These are phyloP conservation scores for Catocala sponsa DNA, from an alignment of 2,888 invertebrate species.

Conservation along the genomic window DNA sequence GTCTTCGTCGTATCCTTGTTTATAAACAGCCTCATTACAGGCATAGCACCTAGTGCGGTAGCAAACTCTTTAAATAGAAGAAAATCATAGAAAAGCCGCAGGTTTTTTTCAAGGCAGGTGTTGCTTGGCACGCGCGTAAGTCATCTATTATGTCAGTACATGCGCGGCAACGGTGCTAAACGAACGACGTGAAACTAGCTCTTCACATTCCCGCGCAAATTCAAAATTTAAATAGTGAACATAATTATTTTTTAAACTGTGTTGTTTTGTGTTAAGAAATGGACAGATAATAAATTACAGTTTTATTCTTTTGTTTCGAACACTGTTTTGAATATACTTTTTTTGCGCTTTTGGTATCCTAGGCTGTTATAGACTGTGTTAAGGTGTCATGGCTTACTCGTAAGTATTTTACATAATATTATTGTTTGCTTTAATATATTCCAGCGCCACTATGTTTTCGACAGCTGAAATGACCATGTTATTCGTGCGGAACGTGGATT, in stretches of 20 bases:
- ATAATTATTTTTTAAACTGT: slow-evolving; percentile 13
- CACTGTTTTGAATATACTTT: slow-evolving; percentile 5
- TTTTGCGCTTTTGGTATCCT: slow-evolving; percentile 28
- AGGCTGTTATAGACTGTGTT: slow-evolving; percentile 32
- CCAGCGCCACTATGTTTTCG: not conserved
- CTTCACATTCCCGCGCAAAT: slow-evolving; percentile 63
- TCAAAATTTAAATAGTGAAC: slow-evolving; percentile 39
- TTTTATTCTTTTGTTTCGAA: slow-evolving; percentile 3
- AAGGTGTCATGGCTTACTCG: slow-evolving; percentile 45
- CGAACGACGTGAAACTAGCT: slow-evolving; percentile 56
- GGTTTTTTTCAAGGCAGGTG: too few species aligned
- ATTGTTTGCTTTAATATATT: slow-evolving; percentile 17
- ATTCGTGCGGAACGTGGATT: too few species aligned
- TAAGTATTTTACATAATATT: slow-evolving; percentile 35
- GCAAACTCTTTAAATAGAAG: too few species aligned
- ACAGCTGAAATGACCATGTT: too few species aligned
- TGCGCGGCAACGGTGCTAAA: slow-evolving; percentile 53
- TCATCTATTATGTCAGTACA: slow-evolving; percentile 56
- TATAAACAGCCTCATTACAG: too few species aligned
- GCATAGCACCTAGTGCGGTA: too few species aligned
- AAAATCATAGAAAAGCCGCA: too few species aligned
- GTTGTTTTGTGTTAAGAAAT: slow-evolving; percentile 20
- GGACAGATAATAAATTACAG: slow-evolving; percentile 30
- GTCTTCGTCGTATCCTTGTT: too few species aligned
- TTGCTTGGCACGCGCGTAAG: too few species aligned